Conservation (phyloP, 2,888 invertebrate genomes). For the Lepidocyrtinus sp. region DNA sequence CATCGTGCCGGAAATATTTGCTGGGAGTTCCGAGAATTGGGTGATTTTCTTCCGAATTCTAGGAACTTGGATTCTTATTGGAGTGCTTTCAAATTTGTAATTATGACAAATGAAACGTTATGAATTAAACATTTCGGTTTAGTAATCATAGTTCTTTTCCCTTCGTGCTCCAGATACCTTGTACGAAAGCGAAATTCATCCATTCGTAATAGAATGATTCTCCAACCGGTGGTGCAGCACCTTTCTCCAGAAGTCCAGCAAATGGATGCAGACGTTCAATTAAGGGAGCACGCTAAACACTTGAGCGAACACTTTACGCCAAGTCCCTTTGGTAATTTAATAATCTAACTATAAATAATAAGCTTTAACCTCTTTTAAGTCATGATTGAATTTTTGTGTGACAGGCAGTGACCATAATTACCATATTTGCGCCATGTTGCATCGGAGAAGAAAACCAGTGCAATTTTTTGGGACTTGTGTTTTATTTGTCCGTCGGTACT, state of each 20-base stretch:
- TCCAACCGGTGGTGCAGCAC: slow-evolving; percentile 51
- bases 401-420: too few species aligned
- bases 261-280: slow-evolving; percentile 26
- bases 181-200: slow-evolving; percentile 61
- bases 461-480: slow-evolving; percentile 65
- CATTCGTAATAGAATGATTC: slow-evolving; percentile 57
- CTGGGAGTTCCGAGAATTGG: not conserved
- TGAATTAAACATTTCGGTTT: too few species aligned
- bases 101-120: too few species aligned
- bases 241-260: not conserved
- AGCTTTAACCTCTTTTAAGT: too few species aligned
- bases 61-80: slow-evolving; percentile 56
- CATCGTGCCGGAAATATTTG: slow-evolving; percentile 53
- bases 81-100: slow-evolving; percentile 55
- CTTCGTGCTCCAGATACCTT: too few species aligned
- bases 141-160: too few species aligned
- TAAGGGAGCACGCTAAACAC: slow-evolving; percentile 50
- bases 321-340: slow-evolving; percentile 61
- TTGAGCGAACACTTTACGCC: slow-evolving; percentile 64
- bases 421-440: slow-evolving; percentile 67
- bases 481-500: slow-evolving; percentile 62
- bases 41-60: not conserved
- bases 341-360: too few species aligned
- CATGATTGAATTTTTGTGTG: too few species aligned
- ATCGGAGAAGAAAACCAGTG: slow-evolving; percentile 68